phyloP scores from a whole-genome alignment of 2,888 invertebrate species.

The Drosophila acutilabella region DNA sequence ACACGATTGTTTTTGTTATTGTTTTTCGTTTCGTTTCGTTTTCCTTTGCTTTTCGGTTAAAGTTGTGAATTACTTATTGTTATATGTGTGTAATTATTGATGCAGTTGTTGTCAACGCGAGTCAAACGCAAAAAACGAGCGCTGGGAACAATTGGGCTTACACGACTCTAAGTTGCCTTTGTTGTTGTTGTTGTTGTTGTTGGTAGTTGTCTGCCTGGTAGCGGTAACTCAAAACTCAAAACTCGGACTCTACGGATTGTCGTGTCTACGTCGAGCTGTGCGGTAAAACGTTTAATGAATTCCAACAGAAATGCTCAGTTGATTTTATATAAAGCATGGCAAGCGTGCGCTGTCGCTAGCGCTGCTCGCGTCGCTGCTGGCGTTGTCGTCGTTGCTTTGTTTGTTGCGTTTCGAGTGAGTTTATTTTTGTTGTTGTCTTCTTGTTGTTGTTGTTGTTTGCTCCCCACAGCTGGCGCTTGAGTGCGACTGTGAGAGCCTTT shows the following conservation, averaged over 20 bases:
- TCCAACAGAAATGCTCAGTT: slow-evolving; percentile 81
- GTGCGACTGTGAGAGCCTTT: slow-evolving; percentile 32
- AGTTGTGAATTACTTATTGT: too few relatives aligned
- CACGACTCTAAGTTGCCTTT: slow-evolving; percentile 53
- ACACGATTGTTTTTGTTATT: slow-evolving; percentile 11
- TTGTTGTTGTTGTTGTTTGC: slow-evolving; percentile 14
- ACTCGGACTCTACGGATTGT: slow-evolving; percentile 36
- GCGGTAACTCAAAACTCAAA: slow-evolving; percentile 30
- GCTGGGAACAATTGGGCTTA: slow-evolving; percentile 56
- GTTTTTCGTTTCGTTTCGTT: slow-evolving; percentile 19
- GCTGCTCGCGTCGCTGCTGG: slow-evolving; percentile 44
- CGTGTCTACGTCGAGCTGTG: slow-evolving; percentile 73
- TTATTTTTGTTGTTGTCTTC: slow-evolving; percentile 31
- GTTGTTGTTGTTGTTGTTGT: slow-evolving; percentile 25
- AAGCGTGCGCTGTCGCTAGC: slow-evolving; percentile 48
- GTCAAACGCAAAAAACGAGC: slow-evolving; percentile 46
- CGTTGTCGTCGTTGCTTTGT: slow-evolving; percentile 62
- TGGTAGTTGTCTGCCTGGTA: slow-evolving; percentile 11
- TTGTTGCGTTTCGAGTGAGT: slow-evolving; percentile 69
- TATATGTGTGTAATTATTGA: slow-evolving; percentile 1
- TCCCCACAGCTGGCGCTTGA: neutral
- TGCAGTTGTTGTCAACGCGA: slow-evolving; percentile 39
- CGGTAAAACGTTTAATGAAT: slow-evolving; percentile 83
- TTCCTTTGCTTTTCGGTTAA: slow-evolving; percentile 4
- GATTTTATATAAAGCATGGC: slow-evolving; percentile 82